These are phyloP conservation scores for Boulengeromyrus knoepffleri DNA, from an alignment of 2,113 vertebrate genomes.

Conservation along the genomic window DNA sequence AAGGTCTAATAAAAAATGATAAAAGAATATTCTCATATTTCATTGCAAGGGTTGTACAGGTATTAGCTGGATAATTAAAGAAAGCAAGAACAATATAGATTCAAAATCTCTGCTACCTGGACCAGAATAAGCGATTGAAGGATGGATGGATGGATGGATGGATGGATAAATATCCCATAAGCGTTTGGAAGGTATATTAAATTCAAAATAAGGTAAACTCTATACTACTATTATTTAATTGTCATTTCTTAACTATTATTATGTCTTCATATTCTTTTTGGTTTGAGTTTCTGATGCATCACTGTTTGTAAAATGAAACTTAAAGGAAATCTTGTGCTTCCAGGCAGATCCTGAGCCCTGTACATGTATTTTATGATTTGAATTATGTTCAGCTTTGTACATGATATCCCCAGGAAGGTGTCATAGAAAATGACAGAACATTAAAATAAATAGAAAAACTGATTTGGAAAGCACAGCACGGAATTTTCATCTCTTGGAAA, in stretches of 20 bases:
- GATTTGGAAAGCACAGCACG: neutral
- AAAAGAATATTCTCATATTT: neutral
- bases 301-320: neutral
- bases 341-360: neutral
- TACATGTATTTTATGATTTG: neutral
- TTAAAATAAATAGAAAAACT: constrained; percentile 10
- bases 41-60: neutral
- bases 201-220: neutral
- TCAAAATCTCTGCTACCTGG: neutral
- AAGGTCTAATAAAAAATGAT: neutral
- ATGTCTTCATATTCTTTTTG: neutral
- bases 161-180: neutral
- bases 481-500: neutral
- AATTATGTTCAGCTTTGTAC: neutral
- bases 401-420: neutral
- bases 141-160: neutral
- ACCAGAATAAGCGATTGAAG: neutral
- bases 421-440: neutral
- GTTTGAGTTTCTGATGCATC: neutral
- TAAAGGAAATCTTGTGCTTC: neutral
- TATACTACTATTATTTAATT: neutral
- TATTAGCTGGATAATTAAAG: neutral
- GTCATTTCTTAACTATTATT: neutral
- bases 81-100: neutral
- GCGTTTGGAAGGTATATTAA: neutral